These are phyloP conservation scores for Phymorhynchus buccinoides DNA, from an alignment of 1,140 invertebrate species.

Conservation along the genomic window DNA sequence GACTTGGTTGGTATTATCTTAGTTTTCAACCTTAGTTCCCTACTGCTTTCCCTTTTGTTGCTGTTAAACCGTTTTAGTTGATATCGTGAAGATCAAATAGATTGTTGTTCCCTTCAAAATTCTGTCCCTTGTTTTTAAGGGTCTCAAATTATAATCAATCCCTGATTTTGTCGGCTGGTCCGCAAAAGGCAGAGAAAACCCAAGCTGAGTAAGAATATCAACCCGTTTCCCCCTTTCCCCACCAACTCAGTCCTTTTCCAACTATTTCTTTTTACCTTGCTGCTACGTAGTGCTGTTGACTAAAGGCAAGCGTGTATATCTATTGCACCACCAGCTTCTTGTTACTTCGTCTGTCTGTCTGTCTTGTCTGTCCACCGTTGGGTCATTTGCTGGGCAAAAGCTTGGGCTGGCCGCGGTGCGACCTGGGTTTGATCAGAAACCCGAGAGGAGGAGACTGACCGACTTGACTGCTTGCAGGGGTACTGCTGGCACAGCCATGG, in stretches of 20 bases:
- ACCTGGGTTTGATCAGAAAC: constrained; percentile 3
- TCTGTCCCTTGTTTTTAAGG: not conserved
- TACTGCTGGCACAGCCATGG: not conserved
- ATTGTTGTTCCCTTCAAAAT: not conserved
- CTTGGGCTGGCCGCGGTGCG: constrained; percentile 40
- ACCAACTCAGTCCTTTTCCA: not conserved
- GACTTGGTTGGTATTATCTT: not conserved
- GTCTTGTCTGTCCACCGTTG: constrained; percentile 10
- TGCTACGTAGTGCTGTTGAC: constrained; percentile 11
- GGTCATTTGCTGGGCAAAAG: constrained; percentile 1
- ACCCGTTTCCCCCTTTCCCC: not conserved
- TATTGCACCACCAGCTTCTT: not conserved
- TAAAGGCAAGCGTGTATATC: not conserved
- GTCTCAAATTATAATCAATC: not conserved
- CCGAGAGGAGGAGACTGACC: constrained; percentile 12
- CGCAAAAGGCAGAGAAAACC: not conserved
- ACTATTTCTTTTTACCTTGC: not conserved
- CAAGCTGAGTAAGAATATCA: not conserved
- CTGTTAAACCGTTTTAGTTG: not conserved
- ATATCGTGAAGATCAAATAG: not conserved
- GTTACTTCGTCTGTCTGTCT: not conserved
- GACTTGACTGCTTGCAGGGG: not conserved
- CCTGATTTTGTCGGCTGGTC: constrained; percentile 25
- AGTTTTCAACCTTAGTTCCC: too few relatives aligned
- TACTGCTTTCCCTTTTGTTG: not conserved